Evolutionary conservation across 2,888 invertebrate species (phyloP), one percentile per base, ranked within the genome.

Genomic region (Zelleria hepariella): DNA sequence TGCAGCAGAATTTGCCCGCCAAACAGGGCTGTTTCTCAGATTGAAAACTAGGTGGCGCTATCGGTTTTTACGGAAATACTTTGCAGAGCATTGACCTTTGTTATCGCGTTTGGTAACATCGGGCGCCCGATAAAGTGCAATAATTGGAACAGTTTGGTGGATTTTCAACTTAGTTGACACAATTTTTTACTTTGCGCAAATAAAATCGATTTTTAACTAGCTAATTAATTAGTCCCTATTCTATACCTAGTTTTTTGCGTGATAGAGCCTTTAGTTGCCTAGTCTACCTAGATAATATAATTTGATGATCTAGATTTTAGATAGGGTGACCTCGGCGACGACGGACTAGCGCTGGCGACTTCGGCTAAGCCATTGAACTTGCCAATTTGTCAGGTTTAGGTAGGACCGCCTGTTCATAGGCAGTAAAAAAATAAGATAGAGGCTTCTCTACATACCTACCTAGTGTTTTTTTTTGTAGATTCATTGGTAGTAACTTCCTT

Each of bases 41-140:
- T 53, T 49, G 54, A 66, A 53, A 15, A 24, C 27, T 53, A 82
- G 84, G 79, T 83, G 83, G 76, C 81, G 79, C 67, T 73, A 68
- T 65, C 61, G 63, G 67, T 69, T 64, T 63, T n/a, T 55, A 32
- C 32, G 55, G 55, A 55, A 55, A 53, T 26, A 59, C 23, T 21
- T 24, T 24, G 53, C 55, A 58, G 60, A 58, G 20, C 80, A 75
- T 67, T 74, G 77, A 79, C 76, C 58, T 58, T 58, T 42, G 57
- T 26, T 15, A 55, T 47, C 26, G 10, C 32, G 47, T 51, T 23
- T 51, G 10, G 51, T 51, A 51, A 20, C 21, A 51, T 20, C 23
- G 10, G 51, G 21, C 51, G 51, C 10, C 0, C 5, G 51, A 20
- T 20, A 20, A 51, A 51, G 51, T 51, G 10, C 6, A 3, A 20